Conservation (phyloP, 2,797 vertebrate genomes). For the Phyllotis vaccarum region DNA sequence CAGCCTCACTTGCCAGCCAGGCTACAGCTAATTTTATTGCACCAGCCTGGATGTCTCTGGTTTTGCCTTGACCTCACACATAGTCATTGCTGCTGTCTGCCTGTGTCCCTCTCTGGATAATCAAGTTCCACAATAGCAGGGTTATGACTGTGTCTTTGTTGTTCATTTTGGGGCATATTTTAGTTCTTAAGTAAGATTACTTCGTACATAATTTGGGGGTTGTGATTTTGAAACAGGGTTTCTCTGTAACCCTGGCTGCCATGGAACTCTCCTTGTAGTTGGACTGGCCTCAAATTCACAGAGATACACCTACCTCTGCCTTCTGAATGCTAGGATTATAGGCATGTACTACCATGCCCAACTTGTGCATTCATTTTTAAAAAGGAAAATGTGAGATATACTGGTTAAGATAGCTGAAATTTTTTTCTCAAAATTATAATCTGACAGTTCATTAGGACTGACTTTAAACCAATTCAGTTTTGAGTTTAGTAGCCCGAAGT, state of each 20-base stretch:
- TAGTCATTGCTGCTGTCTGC: not conserved
- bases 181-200: not conserved
- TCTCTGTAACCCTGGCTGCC: not conserved
- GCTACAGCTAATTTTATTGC: not conserved
- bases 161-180: not conserved
- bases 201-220: not conserved
- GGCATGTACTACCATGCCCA: not conserved
- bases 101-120: not conserved
- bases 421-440: slow-evolving; percentile 20
- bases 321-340: not conserved
- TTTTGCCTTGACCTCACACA: not conserved
- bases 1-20: not conserved
- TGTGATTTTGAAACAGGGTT: not conserved
- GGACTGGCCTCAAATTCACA: not conserved
- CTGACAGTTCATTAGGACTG: not conserved
- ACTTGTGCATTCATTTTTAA: not conserved
- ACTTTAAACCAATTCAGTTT: not conserved
- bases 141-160: not conserved
- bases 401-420: not conserved
- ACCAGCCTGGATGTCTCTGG: not conserved
- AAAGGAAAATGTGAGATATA: not conserved
- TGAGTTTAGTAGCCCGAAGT: too few relatives aligned
- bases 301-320: not conserved
- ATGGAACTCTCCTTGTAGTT: not conserved
- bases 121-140: not conserved